These are phyloP conservation scores for Syrrhaptes paradoxus DNA, from an alignment of 2,113 vertebrate species.

Conservation along the genomic window DNA sequence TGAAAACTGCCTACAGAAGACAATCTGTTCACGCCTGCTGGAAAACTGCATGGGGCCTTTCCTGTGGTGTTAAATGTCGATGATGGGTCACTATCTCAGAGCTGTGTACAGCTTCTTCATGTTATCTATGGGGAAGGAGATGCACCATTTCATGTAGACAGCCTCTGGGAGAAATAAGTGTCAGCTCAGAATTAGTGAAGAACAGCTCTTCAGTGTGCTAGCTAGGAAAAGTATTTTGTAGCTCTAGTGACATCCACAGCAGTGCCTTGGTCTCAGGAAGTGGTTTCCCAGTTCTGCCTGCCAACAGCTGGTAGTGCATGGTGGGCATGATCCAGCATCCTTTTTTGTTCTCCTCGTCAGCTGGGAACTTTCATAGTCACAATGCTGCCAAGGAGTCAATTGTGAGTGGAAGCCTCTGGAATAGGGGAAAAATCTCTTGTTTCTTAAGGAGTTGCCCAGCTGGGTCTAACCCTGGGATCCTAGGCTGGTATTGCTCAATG, in stretches of 20 bases:
- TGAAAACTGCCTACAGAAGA: background rate
- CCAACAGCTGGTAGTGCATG: background rate
- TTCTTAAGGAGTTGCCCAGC: background rate
- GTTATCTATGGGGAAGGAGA: background rate
- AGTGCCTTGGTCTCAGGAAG: background rate
- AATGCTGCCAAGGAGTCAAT: background rate
- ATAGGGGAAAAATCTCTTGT: background rate
- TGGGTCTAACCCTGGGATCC: background rate
- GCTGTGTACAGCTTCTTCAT: background rate
- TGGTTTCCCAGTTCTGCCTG: background rate
- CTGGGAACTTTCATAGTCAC: background rate
- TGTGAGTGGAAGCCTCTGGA: background rate
- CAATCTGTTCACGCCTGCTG: background rate
- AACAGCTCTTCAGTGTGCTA: background rate
- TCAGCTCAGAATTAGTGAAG: background rate
- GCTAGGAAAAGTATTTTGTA: background rate
- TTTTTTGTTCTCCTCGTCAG: background rate
- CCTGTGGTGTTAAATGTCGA: background rate
- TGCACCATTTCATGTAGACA: background rate
- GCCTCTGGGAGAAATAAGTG: background rate
- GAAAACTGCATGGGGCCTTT: rapidly evolving
- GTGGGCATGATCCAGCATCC: background rate
- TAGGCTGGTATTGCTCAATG: background rate
- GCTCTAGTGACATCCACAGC: background rate
- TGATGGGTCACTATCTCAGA: background rate